Conservation (phyloP, 2,797 vertebrate species). For the Pipistrellus nathusii region DNA sequence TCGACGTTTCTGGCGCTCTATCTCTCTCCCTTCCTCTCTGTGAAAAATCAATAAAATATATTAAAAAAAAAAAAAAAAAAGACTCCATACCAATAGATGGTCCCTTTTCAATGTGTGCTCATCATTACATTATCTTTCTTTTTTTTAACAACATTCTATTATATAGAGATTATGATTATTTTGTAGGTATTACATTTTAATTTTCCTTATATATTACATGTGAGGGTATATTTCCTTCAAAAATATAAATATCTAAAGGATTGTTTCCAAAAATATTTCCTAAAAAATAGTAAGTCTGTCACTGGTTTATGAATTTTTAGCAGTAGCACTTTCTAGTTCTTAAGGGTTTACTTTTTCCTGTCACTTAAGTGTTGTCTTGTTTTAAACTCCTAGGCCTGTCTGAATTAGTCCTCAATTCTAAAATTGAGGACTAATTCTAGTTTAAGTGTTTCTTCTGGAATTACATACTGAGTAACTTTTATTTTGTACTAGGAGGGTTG, state of each 20-base stretch:
- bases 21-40: no score
- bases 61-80: no score
- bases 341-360: not conserved
- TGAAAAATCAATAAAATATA: no score
- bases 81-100: not conserved
- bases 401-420: no score
- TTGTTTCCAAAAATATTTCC: conserved; percentile 9
- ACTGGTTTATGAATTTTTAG: conserved; percentile 11
- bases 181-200: conserved; percentile 30
- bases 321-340: not conserved
- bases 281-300: not conserved
- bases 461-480: not conserved
- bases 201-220: conserved; percentile 44
- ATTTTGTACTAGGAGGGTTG: not conserved
- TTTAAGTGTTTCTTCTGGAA: conserved; percentile 41
- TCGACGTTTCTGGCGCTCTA: no score
- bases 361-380: conserved; percentile 35
- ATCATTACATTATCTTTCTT: not conserved
- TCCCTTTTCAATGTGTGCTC: not conserved
- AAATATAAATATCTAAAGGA: conserved; percentile 1
- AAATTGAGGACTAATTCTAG: conserved; percentile 29
- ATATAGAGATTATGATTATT: not conserved
- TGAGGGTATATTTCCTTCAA: not conserved
- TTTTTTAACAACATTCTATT: conserved; percentile 32
- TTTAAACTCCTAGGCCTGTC: conserved; percentile 23